A percentile compares a stretch with the other conserved stretches of the same genome.
Evolutionary conservation across 2,888 invertebrate genomes (phyloP).

Genomic region (Thysanoteuthis rhombus): DNA sequence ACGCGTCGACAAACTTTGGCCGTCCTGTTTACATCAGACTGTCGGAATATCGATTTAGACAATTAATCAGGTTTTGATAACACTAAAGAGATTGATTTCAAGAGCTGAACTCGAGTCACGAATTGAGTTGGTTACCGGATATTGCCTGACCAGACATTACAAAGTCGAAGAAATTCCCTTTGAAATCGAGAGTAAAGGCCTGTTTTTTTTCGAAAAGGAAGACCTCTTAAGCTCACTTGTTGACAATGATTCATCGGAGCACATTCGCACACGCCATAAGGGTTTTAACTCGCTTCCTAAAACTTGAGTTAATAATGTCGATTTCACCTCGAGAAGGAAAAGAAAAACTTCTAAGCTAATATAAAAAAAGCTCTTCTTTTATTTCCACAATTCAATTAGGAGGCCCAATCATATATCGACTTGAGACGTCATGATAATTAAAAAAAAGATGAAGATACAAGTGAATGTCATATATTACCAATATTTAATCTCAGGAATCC

Average conservation of each 20-base stretch:
- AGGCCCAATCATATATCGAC: too few species aligned
- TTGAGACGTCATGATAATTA: too few species aligned
- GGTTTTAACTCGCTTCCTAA: neutral
- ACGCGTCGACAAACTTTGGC: neutral
- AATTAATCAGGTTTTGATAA: neutral
- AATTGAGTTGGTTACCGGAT: neutral
- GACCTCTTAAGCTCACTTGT: neutral
- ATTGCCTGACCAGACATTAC: neutral
- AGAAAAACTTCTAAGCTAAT: too few species aligned
- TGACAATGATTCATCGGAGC: neutral
- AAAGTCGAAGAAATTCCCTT: neutral
- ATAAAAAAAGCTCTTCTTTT: too few species aligned
- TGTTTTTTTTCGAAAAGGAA: neutral
- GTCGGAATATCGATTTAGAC: neutral
- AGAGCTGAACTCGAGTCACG: neutral
- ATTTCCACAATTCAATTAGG: neutral
- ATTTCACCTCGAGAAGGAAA: too few species aligned
- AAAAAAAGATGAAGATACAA: too few species aligned
- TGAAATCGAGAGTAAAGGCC: neutral
- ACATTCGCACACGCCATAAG: neutral
- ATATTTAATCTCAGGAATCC: too few species aligned
- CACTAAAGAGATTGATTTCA: neutral
- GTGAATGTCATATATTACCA: too few species aligned
- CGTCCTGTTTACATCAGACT: neutral
- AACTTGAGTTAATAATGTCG: neutral